These are phyloP conservation scores for Petrosia ficiformis DNA, from an alignment of 37 sponge, comb jelly and placozoan species.

Conservation along the genomic window DNA sequence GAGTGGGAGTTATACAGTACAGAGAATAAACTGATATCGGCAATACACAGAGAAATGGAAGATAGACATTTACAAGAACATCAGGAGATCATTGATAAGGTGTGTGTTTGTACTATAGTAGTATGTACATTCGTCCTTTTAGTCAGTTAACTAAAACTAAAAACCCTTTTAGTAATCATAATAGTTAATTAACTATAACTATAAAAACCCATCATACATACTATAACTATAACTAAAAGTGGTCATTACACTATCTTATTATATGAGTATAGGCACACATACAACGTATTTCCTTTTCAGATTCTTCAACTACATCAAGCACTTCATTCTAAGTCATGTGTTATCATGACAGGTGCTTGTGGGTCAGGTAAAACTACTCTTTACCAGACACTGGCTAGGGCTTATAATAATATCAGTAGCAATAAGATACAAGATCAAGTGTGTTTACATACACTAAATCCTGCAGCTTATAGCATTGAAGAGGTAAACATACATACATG, in stretches of 20 bases:
- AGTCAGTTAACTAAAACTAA: too few relatives aligned
- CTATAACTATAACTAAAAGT: too few relatives aligned
- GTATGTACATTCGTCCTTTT: constrained; percentile 1
- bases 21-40: constrained; percentile 29
- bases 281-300: constrained; percentile 14
- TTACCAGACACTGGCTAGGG: constrained; percentile 34
- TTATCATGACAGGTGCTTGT: constrained; percentile 35
- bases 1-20: neutral
- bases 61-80: constrained; percentile 44
- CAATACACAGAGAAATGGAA: constrained; percentile 39
- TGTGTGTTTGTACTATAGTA: constrained; percentile 4
- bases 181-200: too few relatives aligned
- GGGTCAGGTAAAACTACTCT: constrained; percentile 61
- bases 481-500: constrained; percentile 34
- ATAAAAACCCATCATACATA: too few relatives aligned
- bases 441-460: constrained; percentile 23
- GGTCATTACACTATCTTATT: too few relatives aligned
- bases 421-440: constrained; percentile 1
- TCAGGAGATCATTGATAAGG: constrained; percentile 59
- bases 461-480: constrained; percentile 39
- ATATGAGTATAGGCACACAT: too few relatives aligned
- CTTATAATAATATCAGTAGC: constrained; percentile 32
- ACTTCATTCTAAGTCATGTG: constrained; percentile 21
- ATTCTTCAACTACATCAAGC: constrained; percentile 47
- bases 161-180: too few relatives aligned